Conservation (phyloP, 1,140 invertebrate species). For the Bactericera cockerelli region DNA sequence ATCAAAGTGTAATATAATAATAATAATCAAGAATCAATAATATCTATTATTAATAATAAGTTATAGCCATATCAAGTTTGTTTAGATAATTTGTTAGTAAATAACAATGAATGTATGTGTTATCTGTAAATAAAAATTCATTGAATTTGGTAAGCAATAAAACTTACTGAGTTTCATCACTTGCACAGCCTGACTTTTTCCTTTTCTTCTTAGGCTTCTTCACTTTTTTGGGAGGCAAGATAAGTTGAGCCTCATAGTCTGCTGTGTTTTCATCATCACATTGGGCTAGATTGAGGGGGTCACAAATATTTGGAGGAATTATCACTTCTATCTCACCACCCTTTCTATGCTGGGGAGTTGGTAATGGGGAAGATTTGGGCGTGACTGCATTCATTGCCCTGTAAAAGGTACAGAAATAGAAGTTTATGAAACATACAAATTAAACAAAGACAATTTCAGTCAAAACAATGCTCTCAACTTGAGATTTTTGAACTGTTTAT, state of each 20-base stretch:
- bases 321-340: conserved; percentile 76
- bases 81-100: conserved; percentile 3
- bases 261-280: conserved; percentile 41
- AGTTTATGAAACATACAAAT: no score
- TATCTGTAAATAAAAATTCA: no score
- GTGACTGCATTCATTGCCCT: conserved; percentile 68
- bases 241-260: conserved; percentile 58
- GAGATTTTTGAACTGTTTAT: no score
- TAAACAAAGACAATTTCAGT: no score
- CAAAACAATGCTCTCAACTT: no score
- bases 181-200: conserved; percentile 23
- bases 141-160: no score
- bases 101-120: no score
- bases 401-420: conserved; percentile 16
- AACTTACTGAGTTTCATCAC: neutral
- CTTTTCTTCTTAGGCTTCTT: conserved; percentile 37
- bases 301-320: conserved; percentile 79
- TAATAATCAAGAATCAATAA: no score
- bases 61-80: neutral
- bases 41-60: no score
- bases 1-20: no score
- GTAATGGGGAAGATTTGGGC: conserved; percentile 70
- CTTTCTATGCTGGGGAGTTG: conserved; percentile 66
- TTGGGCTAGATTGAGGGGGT: conserved; percentile 73
- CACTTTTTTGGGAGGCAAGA: conserved; percentile 43